Evolutionary conservation across 2,797 vertebrate genomes (phyloP).

Genomic region (Pantherophis alleghaniensis): DNA sequence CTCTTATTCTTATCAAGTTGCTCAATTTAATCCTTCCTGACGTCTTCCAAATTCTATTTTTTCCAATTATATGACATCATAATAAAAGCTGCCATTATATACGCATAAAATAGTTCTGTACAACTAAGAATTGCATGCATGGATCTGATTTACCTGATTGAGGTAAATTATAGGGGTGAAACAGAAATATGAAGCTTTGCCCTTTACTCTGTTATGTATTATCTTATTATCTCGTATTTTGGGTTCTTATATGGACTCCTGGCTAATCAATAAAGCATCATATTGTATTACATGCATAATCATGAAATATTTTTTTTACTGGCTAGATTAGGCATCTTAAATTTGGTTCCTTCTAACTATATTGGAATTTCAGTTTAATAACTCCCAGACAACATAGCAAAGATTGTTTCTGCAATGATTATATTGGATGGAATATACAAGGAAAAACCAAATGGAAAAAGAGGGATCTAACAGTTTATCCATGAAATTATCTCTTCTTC

Average conservation of each 20-base stretch:
- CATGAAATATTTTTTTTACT: not conserved
- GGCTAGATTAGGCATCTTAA: not conserved
- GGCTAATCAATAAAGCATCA: not conserved
- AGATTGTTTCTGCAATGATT: not conserved
- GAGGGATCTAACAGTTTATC: not conserved
- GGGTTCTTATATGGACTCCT: not conserved
- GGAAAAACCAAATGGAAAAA: not conserved
- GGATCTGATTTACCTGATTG: not conserved
- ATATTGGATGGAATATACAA: not conserved
- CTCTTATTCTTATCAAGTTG: not conserved
- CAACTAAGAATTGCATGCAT: not conserved
- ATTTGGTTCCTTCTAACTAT: not conserved
- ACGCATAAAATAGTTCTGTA: not conserved
- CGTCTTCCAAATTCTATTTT: not conserved
- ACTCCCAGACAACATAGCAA: not conserved
- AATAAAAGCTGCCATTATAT: not conserved
- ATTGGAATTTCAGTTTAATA: not conserved
- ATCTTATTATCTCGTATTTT: not conserved
- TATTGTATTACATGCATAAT: not conserved
- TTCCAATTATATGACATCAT: not conserved
- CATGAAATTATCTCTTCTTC: not conserved
- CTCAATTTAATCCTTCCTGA: not conserved
- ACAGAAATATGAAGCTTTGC: not conserved
- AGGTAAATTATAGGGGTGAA: not conserved
- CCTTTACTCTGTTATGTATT: not conserved